Evolutionary conservation across 2,797 vertebrate species (phyloP).

Genomic region (Chaetodon trifasciatus): DNA sequence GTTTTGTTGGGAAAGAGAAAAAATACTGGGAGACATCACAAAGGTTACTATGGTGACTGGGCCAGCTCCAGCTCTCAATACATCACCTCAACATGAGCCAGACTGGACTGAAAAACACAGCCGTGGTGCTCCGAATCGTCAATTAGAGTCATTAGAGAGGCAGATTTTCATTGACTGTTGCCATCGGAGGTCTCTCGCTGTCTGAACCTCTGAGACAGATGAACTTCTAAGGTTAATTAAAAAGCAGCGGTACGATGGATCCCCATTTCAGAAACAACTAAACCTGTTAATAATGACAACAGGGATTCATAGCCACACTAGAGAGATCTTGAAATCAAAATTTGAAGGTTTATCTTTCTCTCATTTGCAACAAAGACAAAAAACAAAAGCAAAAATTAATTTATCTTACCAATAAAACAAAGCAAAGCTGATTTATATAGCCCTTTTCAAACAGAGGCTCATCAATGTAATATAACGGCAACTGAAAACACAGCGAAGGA

Average conservation of each 20-base stretch:
- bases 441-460: neutral
- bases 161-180: constrained; percentile 45
- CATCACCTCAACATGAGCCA: constrained; percentile 60
- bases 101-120: constrained; percentile 56
- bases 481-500: neutral
- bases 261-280: constrained; percentile 15
- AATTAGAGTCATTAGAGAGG: constrained; percentile 50
- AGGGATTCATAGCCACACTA: neutral
- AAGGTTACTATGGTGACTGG: constrained; percentile 68
- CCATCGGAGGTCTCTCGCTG: constrained; percentile 20
- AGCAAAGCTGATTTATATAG: neutral
- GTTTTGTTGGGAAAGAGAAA: constrained; percentile 29
- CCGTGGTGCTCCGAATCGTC: constrained; percentile 35
- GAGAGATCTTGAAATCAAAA: neutral
- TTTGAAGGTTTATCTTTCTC: constrained; percentile 1
- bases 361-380: neutral
- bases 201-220: constrained; percentile 10
- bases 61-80: constrained; percentile 52
- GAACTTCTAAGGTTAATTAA: constrained; percentile 41
- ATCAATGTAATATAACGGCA: neutral
- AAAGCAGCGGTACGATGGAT: constrained; percentile 25
- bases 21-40: constrained; percentile 46
- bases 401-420: neutral
- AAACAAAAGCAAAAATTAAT: neutral
- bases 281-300: constrained; percentile 23